These are phyloP conservation scores for Siphamia tubifer DNA, from an alignment of 2,113 vertebrate species.

Conservation along the genomic window DNA sequence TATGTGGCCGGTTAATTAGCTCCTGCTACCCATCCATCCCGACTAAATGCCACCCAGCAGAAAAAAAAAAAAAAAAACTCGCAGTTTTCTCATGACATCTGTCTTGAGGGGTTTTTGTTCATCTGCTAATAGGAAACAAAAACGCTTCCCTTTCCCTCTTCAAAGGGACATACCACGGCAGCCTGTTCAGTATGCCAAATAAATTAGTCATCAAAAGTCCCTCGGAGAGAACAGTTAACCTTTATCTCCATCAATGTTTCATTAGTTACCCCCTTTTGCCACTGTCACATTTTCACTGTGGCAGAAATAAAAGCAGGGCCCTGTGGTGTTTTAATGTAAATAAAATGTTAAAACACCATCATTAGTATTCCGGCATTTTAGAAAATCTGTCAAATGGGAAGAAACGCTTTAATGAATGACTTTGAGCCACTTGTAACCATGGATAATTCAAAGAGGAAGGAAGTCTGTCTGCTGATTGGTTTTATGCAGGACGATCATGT, in stretches of 20 bases:
- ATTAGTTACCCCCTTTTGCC: slow-evolving; percentile 22
- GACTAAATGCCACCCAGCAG: slow-evolving; percentile 7
- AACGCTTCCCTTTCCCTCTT: slow-evolving; percentile 29
- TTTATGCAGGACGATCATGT: neutral
- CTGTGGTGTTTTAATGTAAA: slow-evolving; percentile 38
- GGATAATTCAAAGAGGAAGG: slow-evolving; percentile 45
- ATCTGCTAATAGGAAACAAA: slow-evolving; percentile 60
- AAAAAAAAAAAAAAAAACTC: too few species aligned
- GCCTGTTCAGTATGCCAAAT: slow-evolving; percentile 50
- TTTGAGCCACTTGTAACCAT: slow-evolving; percentile 24
- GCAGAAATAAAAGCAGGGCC: slow-evolving; percentile 11
- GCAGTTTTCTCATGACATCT: slow-evolving; percentile 26
- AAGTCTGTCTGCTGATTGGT: slow-evolving; percentile 18
- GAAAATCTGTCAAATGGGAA: slow-evolving; percentile 1
- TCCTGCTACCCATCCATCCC: slow-evolving; percentile 3
- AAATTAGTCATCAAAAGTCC: slow-evolving; percentile 70
- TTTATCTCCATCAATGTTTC: slow-evolving; percentile 76
- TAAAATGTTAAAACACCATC: slow-evolving; percentile 44
- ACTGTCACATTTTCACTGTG: neutral
- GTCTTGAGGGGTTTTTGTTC: slow-evolving; percentile 36
- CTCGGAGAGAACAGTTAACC: slow-evolving; percentile 65
- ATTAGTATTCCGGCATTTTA: slow-evolving; percentile 46
- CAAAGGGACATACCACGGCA: slow-evolving; percentile 29
- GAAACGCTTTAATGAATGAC: slow-evolving; percentile 39
- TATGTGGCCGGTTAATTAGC: slow-evolving; percentile 37